Evolutionary conservation across 2,113 vertebrate genomes (phyloP).

Genomic region (Tenrec ecaudatus): DNA sequence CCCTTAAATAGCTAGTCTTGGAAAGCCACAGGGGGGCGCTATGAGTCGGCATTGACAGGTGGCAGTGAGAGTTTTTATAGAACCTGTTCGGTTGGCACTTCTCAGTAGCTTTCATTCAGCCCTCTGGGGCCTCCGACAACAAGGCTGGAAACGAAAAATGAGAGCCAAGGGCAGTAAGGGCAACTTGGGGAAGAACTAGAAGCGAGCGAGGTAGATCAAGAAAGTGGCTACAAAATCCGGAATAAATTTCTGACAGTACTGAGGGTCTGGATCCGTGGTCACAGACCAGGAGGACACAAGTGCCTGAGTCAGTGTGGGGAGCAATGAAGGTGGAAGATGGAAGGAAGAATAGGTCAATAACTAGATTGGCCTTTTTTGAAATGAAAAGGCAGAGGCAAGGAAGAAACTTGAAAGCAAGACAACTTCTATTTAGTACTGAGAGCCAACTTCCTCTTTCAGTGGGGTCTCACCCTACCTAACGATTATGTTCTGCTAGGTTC

Average conservation of each 20-base stretch:
- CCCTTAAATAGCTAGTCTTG: too few relatives aligned
- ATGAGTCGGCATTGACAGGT: too few relatives aligned
- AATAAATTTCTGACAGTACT: background rate
- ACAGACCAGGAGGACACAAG: background rate
- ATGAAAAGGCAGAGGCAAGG: background rate
- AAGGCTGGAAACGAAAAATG: background rate
- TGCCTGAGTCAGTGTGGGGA: background rate
- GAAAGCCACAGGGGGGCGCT: too few relatives aligned
- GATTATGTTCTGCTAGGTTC: background rate
- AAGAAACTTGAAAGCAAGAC: constrained; percentile 33
- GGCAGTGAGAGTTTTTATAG: background rate
- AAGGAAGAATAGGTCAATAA: background rate
- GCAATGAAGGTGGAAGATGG: background rate
- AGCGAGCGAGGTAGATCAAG: background rate
- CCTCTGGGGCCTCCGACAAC: background rate
- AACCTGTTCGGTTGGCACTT: background rate
- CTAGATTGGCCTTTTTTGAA: background rate
- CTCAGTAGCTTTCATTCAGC: background rate
- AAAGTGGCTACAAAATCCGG: background rate
- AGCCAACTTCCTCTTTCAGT: background rate
- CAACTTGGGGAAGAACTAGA: background rate
- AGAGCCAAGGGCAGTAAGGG: background rate
- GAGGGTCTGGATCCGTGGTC: background rate
- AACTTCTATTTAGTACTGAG: background rate
- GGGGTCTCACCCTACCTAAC: background rate